Base-by-base conservation (phyloP, 2,888 invertebrate species). In the Nematopogon swammerdamellus region DNA sequence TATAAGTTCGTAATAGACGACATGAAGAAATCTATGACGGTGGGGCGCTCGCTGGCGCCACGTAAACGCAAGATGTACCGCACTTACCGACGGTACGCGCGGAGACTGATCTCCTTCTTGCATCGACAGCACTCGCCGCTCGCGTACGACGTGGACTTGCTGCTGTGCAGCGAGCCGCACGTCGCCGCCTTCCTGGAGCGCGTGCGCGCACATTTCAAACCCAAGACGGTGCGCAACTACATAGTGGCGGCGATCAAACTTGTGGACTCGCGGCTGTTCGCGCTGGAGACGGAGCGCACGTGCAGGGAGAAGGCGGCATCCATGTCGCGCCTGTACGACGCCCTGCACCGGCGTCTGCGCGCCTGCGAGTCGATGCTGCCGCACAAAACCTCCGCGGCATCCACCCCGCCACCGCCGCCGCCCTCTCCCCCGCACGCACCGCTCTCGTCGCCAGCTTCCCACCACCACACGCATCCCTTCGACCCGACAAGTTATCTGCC, bases 1-100 rank as follows among this genome's bases (percentile, higher is more conserved):
- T 81, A 80, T 57, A 81, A 80, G 65, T 77, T 80, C 2, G 77
- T 80, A 0, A 81, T 81, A 16, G 80, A 81, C 55, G 80, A 80
- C 19, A 80, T 81, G 80, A 81, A 81, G 56, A 81, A 80, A 56
- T 77, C 79, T 0, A 81, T 81, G 80, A 73, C 72, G 0, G 74
- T 77, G 73, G 80, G 80, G 0, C 65, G 79, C 46, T 72, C 75
- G 1, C 63, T 81, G 0, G 74, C 80, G 4, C 60, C 79, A 0
- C 65, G 73, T 46, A 81, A 81, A 55, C 69, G 80, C 44, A 79
- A 80, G 64, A 73, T 70, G 0, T 80, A 81, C 49, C 61, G 80
- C 20, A 80, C 80, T 0, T 81, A 81, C 60, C 61, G 80, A 17
- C 65, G 80, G 1, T 81, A 81, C 52, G 80, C 80, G 0, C 80